Evolutionary conservation across 2,888 invertebrate species (phyloP).

Genomic region (Calameuta filiformis): DNA sequence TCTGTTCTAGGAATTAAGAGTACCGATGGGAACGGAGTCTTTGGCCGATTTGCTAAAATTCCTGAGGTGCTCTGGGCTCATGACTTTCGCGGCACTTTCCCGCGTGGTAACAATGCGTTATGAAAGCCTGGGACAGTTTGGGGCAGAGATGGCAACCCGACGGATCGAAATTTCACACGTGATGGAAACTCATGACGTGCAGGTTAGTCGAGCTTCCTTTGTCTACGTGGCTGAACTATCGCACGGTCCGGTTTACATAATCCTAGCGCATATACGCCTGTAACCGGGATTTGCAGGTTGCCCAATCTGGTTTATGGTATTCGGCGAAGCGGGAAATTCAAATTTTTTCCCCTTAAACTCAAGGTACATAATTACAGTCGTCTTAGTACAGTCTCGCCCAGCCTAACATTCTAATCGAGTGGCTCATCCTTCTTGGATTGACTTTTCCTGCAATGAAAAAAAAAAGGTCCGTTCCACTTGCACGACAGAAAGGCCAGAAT

Average conservation of each 20-base stretch:
- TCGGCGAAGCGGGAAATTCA: neutral
- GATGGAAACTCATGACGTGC: neutral
- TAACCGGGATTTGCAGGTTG: conserved; percentile 31
- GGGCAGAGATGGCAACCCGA: neutral
- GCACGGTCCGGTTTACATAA: conserved; percentile 49
- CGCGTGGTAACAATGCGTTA: conserved; percentile 18
- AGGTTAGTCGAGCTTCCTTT: neutral
- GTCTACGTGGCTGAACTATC: conserved; percentile 14
- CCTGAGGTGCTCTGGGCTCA: neutral
- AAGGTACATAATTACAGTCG: neutral
- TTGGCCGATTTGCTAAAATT: neutral
- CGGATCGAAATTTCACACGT: neutral
- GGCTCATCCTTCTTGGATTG: neutral
- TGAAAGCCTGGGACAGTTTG: conserved; percentile 30
- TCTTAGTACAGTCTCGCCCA: neutral
- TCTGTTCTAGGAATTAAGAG: neutral
- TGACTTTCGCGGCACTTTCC: neutral
- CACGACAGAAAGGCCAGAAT: neutral
- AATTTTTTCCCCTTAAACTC: neutral
- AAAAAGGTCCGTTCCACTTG: neutral
- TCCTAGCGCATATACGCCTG: conserved; percentile 22
- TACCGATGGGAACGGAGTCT: neutral
- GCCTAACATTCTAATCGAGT: neutral
- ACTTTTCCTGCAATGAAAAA: neutral
- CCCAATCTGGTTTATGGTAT: neutral